Evolutionary conservation across 2,797 vertebrate species (phyloP), one percentile per base, ranked within the genome.

Genomic region (Glossophaga mutica): DNA sequence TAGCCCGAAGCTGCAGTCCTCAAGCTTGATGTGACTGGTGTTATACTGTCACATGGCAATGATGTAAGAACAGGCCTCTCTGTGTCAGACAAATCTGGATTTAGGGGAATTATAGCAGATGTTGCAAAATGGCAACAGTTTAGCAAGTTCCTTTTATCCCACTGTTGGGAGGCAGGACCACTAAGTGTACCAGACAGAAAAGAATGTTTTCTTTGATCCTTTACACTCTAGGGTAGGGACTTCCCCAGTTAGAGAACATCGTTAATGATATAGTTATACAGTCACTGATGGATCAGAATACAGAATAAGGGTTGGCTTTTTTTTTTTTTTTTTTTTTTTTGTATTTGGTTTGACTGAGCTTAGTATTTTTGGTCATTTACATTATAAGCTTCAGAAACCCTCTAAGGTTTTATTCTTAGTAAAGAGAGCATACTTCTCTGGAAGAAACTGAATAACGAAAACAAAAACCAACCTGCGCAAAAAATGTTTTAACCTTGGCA

Each of bases 101-200:
- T 99, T 99, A 98, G 98, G 98, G 98, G 99, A 99, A 99, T 99
- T 99, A 99, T 98, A 99, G 98, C 98, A 99, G 98, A 99, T 99
- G 98, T 98, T 98, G 98, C 98, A 98, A 99, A 99, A 99, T 98
- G 98, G 98, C 98, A 99, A 98, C 98, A 99, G 98, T 99, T 99
- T 99, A 99, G 98, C 95, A 96, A 98, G 98, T 98, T 98, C 98
- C 98, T 99, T 99, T 99, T 98, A 99, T 98, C 98, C 98, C 94
- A 24, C 97, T 92, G 97, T 98, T 97, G 97, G 98, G 98, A 98
- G 98, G 98, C 98, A 98, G 97, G 98, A 97, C 98, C 95, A 96
- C 98, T 98, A 99, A 99, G 97, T 98, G 97, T 98, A 97, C 97
- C 98, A 98, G 98, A 98, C 98, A 98, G 98, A 98, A 98, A 98